Base-by-base conservation (phyloP, 2,888 invertebrate genomes). In the Bhutanitis thaidina region DNA sequence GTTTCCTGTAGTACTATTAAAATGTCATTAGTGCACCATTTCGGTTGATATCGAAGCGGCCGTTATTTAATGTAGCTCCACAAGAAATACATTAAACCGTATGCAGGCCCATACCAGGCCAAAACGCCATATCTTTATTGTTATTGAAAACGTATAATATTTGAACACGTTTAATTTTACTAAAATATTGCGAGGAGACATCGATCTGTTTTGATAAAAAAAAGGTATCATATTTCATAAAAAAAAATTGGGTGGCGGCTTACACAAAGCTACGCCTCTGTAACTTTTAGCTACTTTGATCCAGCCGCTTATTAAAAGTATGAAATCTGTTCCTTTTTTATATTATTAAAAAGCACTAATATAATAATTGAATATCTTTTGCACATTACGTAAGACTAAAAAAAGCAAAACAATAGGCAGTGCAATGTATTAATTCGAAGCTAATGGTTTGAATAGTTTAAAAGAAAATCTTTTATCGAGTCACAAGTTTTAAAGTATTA, bases 1-100 rank as follows among this genome's bases (percentile, higher is more conserved):
- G 59, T 57, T 55, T 63, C 58, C 62, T 59, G 56, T 59, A 58
- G 59, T 54, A 62, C 69, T 71, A 71, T 73, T 71, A 70, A 70
- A 73, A 66, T 63, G 62, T 64, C 70, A 67, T 73, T 71, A 71
- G 60, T 49, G 51, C 55, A 54, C 62, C 65, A 62, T 68, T 67
- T 60, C 50, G 36, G 44, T 45, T 51, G 50, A 45, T 45, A 45
- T 51, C 45, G 43, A 13, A 32, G 32, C 38, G 38, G 39, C 20
- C 39, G 38, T 39, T 44, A 40, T 39, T 43, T 38, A 34, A 49
- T 43, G 16, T 41, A 55, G 54, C 47, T 51, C 48, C 50, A 45
- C 50, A 56, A 56, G 52, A 56, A 58, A 55, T 54, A 54, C 52
- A 50, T 54, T 49, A 48, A 48, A 46, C 37, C 34, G 43, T 49